Conservation (phyloP, 30 jellyfish, hydroid and myxozoan genomes). For the Morbakka virulenta region DNA sequence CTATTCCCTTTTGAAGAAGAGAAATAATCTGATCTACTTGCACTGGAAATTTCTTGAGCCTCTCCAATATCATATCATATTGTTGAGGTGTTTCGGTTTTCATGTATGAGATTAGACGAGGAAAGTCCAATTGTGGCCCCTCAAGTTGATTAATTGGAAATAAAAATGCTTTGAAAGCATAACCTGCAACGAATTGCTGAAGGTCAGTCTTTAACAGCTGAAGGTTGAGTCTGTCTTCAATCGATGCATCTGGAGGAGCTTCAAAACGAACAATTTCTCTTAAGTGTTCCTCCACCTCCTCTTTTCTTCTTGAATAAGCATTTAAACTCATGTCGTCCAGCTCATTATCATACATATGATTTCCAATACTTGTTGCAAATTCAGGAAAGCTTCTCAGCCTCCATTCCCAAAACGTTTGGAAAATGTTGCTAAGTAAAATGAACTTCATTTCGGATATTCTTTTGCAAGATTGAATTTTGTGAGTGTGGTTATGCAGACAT, state of each 20-base stretch:
- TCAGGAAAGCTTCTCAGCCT: slow-evolving; percentile 80
- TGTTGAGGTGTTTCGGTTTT: slow-evolving; percentile 64
- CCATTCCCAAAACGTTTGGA: slow-evolving; percentile 97
- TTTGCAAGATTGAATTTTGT: too few species aligned
- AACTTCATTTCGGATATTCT: too few species aligned
- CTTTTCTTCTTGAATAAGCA: slow-evolving; percentile 37
- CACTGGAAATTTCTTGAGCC: slow-evolving; percentile 61
- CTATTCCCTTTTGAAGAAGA: slow-evolving; percentile 51
- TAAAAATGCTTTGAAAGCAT: slow-evolving; percentile 47
- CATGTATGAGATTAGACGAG: slow-evolving; percentile 87
- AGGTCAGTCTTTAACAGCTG: slow-evolving; percentile 55
- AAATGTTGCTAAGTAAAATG: too few species aligned
- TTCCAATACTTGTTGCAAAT: slow-evolving; percentile 89
- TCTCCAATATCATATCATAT: slow-evolving; percentile 45
- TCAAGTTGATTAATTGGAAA: slow-evolving; percentile 81
- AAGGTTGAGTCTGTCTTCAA: slow-evolving; percentile 20
- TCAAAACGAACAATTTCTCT: too few species aligned
- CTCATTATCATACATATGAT: slow-evolving; percentile 51
- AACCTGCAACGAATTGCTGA: slow-evolving; percentile 55
- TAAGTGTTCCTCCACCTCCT: slow-evolving; percentile 32
- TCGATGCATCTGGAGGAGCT: too few species aligned
- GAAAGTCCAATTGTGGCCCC: slow-evolving; percentile 95
- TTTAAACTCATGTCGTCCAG: slow-evolving; percentile 63
- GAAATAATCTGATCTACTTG: slow-evolving; percentile 54
- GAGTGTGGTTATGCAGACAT: too few species aligned